Conservation (phyloP, 1,140 invertebrate genomes). For the Campodea augens region DNA sequence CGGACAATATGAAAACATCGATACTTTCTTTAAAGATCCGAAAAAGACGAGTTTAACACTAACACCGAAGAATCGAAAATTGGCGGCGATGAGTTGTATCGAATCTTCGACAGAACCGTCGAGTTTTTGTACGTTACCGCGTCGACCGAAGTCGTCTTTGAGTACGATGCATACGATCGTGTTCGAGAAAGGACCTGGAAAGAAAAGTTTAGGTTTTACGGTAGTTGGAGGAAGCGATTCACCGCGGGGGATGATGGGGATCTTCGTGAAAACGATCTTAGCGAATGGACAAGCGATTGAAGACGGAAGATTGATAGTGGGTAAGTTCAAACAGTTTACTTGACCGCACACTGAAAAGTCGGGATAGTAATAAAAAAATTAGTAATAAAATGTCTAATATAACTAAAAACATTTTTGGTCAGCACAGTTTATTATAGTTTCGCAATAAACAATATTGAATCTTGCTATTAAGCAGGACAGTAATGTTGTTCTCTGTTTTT, state of each 20-base stretch:
- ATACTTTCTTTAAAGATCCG: constrained; percentile 20
- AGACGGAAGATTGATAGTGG: constrained; percentile 60
- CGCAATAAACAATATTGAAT: no score
- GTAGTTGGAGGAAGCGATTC: constrained; percentile 81
- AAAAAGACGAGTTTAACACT: constrained; percentile 13
- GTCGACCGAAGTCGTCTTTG: constrained; percentile 34
- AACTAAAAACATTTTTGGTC: no score
- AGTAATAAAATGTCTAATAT: no score
- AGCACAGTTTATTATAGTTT: no score
- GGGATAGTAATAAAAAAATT: no score
- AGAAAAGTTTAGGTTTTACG: constrained; percentile 73
- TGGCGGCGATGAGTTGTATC: constrained; percentile 8
- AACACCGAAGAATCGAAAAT: constrained; percentile 17
- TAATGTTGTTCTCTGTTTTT: no score
- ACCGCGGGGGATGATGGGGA: constrained; percentile 66
- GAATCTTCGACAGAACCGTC: constrained; percentile 24
- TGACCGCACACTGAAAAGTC: no score
- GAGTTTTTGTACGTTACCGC: constrained; percentile 32
- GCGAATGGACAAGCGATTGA: constrained; percentile 70
- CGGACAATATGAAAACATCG: constrained; percentile 16
- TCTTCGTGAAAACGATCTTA: constrained; percentile 80
- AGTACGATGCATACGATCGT: constrained; percentile 51
- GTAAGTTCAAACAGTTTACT: no score
- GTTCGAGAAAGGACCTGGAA: constrained; percentile 62
- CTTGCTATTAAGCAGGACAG: no score